Evolutionary conservation across 2,797 vertebrate genomes (phyloP).

Genomic region (Heteromormyrus szaboi): DNA sequence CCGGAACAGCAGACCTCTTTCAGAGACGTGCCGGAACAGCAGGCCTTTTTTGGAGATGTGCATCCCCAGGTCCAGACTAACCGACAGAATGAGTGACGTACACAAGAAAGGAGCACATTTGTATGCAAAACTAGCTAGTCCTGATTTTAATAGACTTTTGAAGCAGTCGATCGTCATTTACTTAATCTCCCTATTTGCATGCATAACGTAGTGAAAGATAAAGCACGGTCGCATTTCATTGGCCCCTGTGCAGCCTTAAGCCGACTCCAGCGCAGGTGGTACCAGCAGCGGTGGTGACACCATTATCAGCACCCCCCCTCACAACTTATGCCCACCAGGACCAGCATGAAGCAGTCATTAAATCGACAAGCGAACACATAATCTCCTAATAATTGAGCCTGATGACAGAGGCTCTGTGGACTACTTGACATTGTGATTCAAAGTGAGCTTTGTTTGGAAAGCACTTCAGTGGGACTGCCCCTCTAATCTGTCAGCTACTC

Average conservation of each 20-base stretch:
- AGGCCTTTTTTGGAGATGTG: background rate
- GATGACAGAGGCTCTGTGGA: constrained; percentile 10
- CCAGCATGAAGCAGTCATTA: constrained; percentile 13
- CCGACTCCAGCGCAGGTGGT: background rate
- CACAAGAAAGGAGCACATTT: background rate
- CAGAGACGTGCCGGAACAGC: background rate
- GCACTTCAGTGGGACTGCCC: background rate
- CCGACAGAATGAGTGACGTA: background rate
- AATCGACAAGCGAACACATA: constrained; percentile 15
- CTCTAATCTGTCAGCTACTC: constrained; percentile 10
- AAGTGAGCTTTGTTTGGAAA: constrained; percentile 15
- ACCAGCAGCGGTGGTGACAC: background rate
- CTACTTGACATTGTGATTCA: constrained; percentile 18
- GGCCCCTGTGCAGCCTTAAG: background rate
- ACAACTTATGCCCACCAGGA: background rate
- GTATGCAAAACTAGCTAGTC: constrained; percentile 3
- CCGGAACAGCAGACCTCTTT: background rate
- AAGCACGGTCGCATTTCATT: background rate
- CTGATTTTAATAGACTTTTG: constrained; percentile 6
- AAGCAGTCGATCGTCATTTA: constrained; percentile 9
- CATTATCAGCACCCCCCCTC: background rate
- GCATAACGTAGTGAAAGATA: background rate
- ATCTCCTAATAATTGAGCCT: constrained; percentile 15
- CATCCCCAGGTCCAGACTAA: background rate
- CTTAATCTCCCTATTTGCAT: constrained; percentile 11